Evolutionary conservation across 2,113 vertebrate species (phyloP), one percentile per base, ranked within the genome.

Genomic region (Seriola quinqueradiata): DNA sequence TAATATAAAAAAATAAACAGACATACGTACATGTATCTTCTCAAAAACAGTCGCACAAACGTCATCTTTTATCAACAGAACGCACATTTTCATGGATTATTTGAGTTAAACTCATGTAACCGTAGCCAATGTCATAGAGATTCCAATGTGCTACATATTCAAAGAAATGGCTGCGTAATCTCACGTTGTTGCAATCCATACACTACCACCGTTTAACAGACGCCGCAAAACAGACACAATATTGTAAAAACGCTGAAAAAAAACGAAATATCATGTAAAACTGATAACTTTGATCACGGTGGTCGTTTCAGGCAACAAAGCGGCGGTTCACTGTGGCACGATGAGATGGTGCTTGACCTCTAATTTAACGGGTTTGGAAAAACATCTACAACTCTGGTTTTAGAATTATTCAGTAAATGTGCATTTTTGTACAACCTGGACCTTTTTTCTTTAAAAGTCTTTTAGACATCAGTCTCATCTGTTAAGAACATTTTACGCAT

Each of bases 1-100:
- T 75, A 19, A 88, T 89, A 89, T 90, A 77, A 90, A 90, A 92
- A 93, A 92, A 90, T 85, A 76, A 84, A 90, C 54, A 57, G 25
- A 87, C 81, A 75, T 70, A 87, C 76, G 34, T 55, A 87, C 76
- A 82, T 54, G 11, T 76, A 84, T 89, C 65, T 83, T 79, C 44
- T 80, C 70, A 84, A 81, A 63, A 85, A 81, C 59, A 59, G 66
- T 44, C 82, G 66, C 66, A 83, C n/a, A 82, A 68, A 85, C 68
- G 25, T 59, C 14, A 79, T 71, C 65, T 82, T 34, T 75, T 83
- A 66, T 81, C 17, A 54, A 74, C 48, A 70, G 28, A 66, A 77
- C 3, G 36, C 28, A 79, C 14, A 4, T 36, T 16, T 63, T 59
- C 17, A 61, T 4, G 23, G 66, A 76, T 87, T 72, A 63, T 66